Conservation (phyloP, 2,888 invertebrate genomes). For the Papilio elwesi region DNA sequence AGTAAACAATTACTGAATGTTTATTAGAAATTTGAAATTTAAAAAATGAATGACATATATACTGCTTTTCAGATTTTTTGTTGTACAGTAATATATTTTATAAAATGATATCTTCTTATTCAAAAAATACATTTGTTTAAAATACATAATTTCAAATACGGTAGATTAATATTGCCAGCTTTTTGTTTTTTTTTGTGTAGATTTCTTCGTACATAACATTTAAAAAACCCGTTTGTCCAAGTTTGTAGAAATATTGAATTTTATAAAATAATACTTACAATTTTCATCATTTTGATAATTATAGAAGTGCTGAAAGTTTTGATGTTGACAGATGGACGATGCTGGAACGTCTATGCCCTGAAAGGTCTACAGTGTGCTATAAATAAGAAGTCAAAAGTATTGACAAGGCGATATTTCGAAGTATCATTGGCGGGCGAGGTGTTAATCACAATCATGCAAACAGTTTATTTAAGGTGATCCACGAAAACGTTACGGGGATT, state of each 20-base stretch:
- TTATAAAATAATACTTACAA: conserved; percentile 62
- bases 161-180: too few species aligned
- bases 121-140: too few species aligned
- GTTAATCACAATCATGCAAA: conserved; percentile 81
- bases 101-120: too few species aligned
- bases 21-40: too few species aligned
- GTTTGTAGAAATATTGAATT: background rate
- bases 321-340: conserved; percentile 63
- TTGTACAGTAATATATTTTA: too few species aligned
- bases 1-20: too few species aligned
- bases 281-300: conserved; percentile 71
- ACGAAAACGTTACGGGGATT: conserved; percentile 75
- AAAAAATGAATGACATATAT: too few species aligned
- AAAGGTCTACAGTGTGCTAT: conserved; percentile 64
- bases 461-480: conserved; percentile 79
- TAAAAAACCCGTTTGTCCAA: background rate
- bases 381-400: conserved; percentile 75
- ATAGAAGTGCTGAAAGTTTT: conserved; percentile 44
- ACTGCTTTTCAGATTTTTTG: too few species aligned
- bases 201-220: too few species aligned
- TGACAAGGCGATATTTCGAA: conserved; percentile 74
- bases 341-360: conserved; percentile 71
- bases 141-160: too few species aligned
- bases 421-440: conserved; percentile 77
- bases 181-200: too few species aligned